Evolutionary conservation across 2,113 vertebrate species (phyloP).

Genomic region (Phocoena sinus): DNA sequence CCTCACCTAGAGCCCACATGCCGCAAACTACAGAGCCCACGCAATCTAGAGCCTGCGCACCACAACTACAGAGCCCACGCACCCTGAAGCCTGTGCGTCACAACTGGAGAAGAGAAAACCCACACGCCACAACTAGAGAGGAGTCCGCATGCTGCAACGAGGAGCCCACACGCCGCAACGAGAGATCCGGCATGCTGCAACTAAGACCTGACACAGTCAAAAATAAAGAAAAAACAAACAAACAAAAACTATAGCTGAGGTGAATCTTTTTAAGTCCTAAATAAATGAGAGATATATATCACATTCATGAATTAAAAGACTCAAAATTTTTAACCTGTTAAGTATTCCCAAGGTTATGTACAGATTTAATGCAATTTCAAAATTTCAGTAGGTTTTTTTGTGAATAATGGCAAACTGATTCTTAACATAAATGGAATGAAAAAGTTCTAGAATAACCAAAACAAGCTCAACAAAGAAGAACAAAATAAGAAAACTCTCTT

Average conservation of each 20-base stretch:
- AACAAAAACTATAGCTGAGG: background rate
- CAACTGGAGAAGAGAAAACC: too few relatives aligned
- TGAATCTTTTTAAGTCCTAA: background rate
- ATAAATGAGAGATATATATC: background rate
- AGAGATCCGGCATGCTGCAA: too few relatives aligned
- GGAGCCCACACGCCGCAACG: accelerated
- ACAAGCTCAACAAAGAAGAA: background rate
- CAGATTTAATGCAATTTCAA: background rate
- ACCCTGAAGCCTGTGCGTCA: too few relatives aligned
- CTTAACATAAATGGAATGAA: background rate
- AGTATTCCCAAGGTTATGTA: background rate
- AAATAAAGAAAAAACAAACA: too few relatives aligned
- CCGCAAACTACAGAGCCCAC: too few relatives aligned
- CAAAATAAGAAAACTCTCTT: background rate
- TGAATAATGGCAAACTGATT: background rate
- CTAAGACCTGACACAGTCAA: too few relatives aligned
- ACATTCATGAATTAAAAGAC: background rate
- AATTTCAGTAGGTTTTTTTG: background rate
- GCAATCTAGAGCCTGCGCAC: too few relatives aligned
- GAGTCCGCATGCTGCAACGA: too few relatives aligned
- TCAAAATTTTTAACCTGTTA: background rate
- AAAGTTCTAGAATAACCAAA: background rate
- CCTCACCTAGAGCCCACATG: too few relatives aligned
- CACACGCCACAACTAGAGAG: too few relatives aligned
- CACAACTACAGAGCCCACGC: too few relatives aligned